Conservation (phyloP, 2,113 vertebrate genomes). For the Malurus cyaneus region DNA sequence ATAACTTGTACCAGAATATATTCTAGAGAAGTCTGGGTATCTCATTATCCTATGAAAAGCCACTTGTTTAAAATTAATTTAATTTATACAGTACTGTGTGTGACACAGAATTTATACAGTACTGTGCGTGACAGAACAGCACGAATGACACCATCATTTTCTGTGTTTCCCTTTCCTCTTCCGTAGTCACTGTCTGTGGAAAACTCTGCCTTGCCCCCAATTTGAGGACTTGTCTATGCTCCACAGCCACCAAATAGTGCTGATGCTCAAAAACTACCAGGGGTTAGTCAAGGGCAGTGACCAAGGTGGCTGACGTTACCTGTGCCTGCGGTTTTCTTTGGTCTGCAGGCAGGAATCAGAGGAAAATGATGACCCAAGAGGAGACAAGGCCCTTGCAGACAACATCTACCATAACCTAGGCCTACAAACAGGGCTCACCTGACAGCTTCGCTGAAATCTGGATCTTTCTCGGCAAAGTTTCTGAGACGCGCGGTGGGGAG, state of each 20-base stretch:
- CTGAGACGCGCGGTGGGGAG: rapidly evolving
- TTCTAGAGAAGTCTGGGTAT: not conserved
- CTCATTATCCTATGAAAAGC: not conserved
- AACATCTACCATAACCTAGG: not conserved
- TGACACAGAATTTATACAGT: not conserved
- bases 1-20: not conserved
- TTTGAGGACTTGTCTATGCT: not conserved
- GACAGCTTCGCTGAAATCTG: not conserved
- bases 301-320: not conserved
- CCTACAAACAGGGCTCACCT: not conserved
- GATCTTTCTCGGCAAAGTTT: not conserved
- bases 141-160: rapidly evolving
- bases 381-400: not conserved
- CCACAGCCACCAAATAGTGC: not conserved
- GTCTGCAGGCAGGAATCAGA: not conserved
- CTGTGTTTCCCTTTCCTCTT: not conserved
- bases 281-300: not conserved
- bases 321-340: not conserved
- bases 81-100: not conserved
- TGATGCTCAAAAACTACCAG: not conserved
- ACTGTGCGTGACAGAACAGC: not conserved
- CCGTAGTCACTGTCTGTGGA: not conserved
- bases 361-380: not conserved
- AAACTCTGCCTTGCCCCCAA: not conserved
- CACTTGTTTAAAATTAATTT: not conserved